Percentiles rank a stretch among this genome's conserved stretches.
Conservation (phyloP, 1,140 invertebrate genomes). For the Hypsibius dujardini region DNA sequence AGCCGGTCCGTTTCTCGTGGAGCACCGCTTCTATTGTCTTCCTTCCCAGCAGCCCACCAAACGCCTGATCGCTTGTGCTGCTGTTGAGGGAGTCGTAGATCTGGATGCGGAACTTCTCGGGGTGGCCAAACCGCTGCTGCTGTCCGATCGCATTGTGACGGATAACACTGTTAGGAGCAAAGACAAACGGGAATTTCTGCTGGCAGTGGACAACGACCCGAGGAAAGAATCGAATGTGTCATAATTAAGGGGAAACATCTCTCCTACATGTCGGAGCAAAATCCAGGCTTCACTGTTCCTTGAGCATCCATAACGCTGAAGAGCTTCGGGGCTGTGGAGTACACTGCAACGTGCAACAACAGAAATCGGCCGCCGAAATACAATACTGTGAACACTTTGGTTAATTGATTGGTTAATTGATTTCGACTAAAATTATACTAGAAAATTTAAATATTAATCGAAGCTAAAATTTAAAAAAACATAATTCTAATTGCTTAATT, state of each 20-base stretch:
- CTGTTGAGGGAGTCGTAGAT: slow-evolving; percentile 33
- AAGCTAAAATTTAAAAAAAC: no score
- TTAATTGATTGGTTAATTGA: no score
- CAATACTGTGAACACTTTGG: no score
- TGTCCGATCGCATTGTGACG: slow-evolving; percentile 46
- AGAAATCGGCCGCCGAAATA: no score
- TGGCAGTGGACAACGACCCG: no score
- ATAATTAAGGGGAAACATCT: no score
- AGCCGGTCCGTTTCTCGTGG: neutral
- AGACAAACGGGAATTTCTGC: no score
- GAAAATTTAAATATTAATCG: no score
- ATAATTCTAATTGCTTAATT: no score
- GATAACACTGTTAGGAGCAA: slow-evolving; percentile 37
- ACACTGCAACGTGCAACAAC: slow-evolving; percentile 41
- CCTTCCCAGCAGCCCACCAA: slow-evolving; percentile 5
- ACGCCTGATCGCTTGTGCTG: slow-evolving; percentile 19
- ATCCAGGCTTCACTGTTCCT: slow-evolving; percentile 54
- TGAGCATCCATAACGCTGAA: slow-evolving; percentile 62
- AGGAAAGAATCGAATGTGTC: no score
- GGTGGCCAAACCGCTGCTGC: slow-evolving; percentile 45
- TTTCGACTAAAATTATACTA: no score
- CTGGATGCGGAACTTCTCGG: slow-evolving; percentile 60
- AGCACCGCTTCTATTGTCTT: neutral
- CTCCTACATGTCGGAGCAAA: slow-evolving; percentile 51
- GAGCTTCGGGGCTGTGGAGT: slow-evolving; percentile 57